These are phyloP conservation scores for Pristionchus pacificus DNA, from an alignment of 1,140 invertebrate genomes.

Conservation along the genomic window DNA sequence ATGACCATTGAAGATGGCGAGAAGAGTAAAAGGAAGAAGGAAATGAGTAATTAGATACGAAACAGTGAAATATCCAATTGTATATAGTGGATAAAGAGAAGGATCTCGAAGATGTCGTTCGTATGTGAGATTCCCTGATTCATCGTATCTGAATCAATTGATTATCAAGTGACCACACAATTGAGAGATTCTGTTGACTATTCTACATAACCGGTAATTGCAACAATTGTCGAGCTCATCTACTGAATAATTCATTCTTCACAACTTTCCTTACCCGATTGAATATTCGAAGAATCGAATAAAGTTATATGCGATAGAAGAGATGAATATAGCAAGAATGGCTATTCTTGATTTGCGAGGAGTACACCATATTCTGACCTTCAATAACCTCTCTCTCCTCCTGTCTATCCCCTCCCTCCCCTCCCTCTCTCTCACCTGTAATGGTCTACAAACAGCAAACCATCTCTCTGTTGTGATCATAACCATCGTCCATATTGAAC, in stretches of 20 bases:
- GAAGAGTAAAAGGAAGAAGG: constrained; percentile 45
- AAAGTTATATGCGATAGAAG: constrained; percentile 46
- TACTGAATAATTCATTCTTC: no score
- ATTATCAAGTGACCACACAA: no score
- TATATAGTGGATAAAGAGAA: constrained; percentile 21
- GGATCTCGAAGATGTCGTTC: constrained; percentile 43
- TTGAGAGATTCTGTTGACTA: no score
- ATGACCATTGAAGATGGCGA: constrained; percentile 47
- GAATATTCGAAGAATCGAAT: constrained; percentile 50
- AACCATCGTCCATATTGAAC: constrained; percentile 45
- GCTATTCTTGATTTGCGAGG: constrained; percentile 43
- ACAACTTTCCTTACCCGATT: constrained; percentile 27
- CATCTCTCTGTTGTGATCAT: constrained; percentile 48
- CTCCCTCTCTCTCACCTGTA: constrained; percentile 42
- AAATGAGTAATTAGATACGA: constrained; percentile 51
- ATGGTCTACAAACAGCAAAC: constrained; percentile 45
- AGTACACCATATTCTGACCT: constrained; percentile 50
- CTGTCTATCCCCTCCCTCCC: no score
- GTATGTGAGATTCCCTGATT: constrained; percentile 30
- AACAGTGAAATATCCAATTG: constrained; percentile 46
- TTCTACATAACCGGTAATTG: no score
- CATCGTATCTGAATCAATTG: not conserved
- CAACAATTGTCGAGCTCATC: constrained; percentile 3
- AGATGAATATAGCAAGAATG: constrained; percentile 41
- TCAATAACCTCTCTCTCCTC: no score